phyloP scores from a whole-genome alignment of 2,888 invertebrate species.

The Mellilla xanthometata region DNA sequence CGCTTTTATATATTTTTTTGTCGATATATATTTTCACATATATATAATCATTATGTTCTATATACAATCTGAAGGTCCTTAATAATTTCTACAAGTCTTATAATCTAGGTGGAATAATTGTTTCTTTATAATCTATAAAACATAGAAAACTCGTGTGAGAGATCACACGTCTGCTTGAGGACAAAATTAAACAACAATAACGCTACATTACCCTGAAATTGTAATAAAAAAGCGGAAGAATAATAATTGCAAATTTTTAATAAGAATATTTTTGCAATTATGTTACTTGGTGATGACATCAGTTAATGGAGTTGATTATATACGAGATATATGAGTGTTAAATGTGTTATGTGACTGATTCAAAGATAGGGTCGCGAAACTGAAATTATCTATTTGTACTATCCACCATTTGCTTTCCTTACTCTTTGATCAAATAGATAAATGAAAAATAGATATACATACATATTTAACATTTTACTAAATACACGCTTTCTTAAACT shows the following conservation, averaged over 20 bases:
- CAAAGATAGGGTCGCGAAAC: not conserved
- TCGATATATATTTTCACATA: slow-evolving; percentile 68
- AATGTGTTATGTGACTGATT: slow-evolving; percentile 1
- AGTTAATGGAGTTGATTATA: not conserved
- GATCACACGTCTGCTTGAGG: not conserved
- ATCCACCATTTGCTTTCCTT: slow-evolving; percentile 49
- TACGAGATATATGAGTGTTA: not conserved
- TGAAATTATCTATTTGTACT: slow-evolving; percentile 45
- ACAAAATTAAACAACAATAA: slow-evolving; percentile 25
- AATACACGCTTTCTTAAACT: too few species aligned
- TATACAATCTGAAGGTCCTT: slow-evolving; percentile 75
- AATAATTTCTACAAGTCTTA: slow-evolving; percentile 72
- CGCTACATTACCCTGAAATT: slow-evolving; percentile 31
- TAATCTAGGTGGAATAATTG: slow-evolving; percentile 72
- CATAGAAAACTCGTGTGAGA: slow-evolving; percentile 19
- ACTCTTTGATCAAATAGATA: too few species aligned
- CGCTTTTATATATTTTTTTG: slow-evolving; percentile 69
- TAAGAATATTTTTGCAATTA: slow-evolving; percentile 36
- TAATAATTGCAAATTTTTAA: slow-evolving; percentile 34
- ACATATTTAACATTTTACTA: too few species aligned
- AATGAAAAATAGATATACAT: too few species aligned
- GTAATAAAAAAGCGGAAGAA: slow-evolving; percentile 31
- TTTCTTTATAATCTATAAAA: slow-evolving; percentile 47
- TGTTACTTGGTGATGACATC: slow-evolving; percentile 8
- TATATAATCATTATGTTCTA: slow-evolving; percentile 72